A percentile compares a stretch with the other conserved stretches of the same genome.
phyloP scores from a whole-genome alignment of 1,140 invertebrate species.

The Conopomorpha cramerella region DNA sequence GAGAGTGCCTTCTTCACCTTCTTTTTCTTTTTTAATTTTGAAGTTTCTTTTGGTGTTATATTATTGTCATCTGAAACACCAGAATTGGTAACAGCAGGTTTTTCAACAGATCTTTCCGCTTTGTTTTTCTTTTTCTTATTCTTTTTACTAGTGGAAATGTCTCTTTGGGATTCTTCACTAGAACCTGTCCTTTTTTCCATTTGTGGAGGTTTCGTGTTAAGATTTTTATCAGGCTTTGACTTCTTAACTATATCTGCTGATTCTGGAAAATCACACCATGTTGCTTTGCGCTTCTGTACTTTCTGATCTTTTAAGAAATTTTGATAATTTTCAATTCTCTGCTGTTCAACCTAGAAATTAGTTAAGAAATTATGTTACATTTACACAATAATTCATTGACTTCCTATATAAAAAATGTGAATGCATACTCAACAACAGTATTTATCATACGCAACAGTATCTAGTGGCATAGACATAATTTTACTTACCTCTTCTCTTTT shows the following conservation, averaged over 20 bases:
- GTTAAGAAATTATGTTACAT: too few relatives aligned
- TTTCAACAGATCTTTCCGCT: slow-evolving; percentile 6
- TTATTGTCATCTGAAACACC: not conserved
- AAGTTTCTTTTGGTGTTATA: slow-evolving; percentile 15
- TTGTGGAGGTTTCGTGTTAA: too few relatives aligned
- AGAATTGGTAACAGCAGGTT: not conserved
- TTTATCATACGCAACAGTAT: too few relatives aligned
- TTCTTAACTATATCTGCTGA: slow-evolving; percentile 9
- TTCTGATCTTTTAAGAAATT: slow-evolving; percentile 61
- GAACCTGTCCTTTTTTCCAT: slow-evolving; percentile 8
- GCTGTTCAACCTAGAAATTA: slow-evolving; percentile 55
- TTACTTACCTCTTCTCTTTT: slow-evolving; percentile 47
- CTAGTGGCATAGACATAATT: too few relatives aligned
- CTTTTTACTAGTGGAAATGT: slow-evolving; percentile 7
- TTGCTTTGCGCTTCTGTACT: slow-evolving; percentile 40
- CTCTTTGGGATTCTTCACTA: slow-evolving; percentile 10
- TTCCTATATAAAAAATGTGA: too few relatives aligned
- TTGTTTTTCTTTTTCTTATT: slow-evolving; percentile 11
- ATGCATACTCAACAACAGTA: too few relatives aligned
- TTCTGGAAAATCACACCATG: slow-evolving; percentile 62
- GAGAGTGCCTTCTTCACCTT: slow-evolving; percentile 23
- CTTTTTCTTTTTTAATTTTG: slow-evolving; percentile 23
- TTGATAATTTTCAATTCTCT: slow-evolving; percentile 58
- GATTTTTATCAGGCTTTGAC: slow-evolving; percentile 6
- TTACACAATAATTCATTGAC: too few relatives aligned